Evolutionary conservation across 1,140 invertebrate species (phyloP), one percentile per base, ranked within the genome.

Genomic region (Aradophagus sp.): DNA sequence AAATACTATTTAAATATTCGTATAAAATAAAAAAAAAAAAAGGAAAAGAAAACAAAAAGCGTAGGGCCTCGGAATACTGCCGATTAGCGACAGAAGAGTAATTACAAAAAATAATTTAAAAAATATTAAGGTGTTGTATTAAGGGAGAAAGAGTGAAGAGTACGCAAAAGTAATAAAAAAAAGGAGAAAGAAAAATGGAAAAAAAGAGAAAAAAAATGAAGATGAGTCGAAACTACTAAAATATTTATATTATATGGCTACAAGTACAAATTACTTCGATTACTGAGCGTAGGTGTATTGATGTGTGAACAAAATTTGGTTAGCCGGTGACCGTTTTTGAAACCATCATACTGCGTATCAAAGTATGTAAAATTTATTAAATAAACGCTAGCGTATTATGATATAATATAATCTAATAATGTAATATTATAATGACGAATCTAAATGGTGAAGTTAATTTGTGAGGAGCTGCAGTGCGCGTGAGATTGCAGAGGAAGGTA

Each of bases 201-300:
- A 74, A 80, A 69, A 41, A 71, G 69, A 73, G 75, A 79, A 72
- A 59, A 72, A 75, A 75, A 73, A 53, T 72, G n/a, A n/a, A n/a
- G 75, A 77, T 76, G 79, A 79, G 83, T 81, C 81, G 81, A 82
- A 82, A 84, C 81, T 84, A 84, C 77, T 83, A 80, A 85, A 84
- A 84, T 84, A 86, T 84, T 85, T 85, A 85, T 83, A 84, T 83
- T 86, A 85, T 86, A 85, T 85, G 84, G 84, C 84, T 86, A 86
- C 84, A 86, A 86, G 84, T 86, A 86, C 84, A 86, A 86, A 86
- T 86, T 86, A 86, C 83, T 86, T 85, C 84, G 82, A 86, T 82
- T 86, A 86, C 82, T 84, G 83, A 85, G 79, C 82, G 83, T 86
- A 85, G 83, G 79, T 84, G 82, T 86, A 86, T 86, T 84, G 84